Base-by-base conservation (phyloP, 2,888 invertebrate genomes). In the Lepidochrysops patricia region DNA sequence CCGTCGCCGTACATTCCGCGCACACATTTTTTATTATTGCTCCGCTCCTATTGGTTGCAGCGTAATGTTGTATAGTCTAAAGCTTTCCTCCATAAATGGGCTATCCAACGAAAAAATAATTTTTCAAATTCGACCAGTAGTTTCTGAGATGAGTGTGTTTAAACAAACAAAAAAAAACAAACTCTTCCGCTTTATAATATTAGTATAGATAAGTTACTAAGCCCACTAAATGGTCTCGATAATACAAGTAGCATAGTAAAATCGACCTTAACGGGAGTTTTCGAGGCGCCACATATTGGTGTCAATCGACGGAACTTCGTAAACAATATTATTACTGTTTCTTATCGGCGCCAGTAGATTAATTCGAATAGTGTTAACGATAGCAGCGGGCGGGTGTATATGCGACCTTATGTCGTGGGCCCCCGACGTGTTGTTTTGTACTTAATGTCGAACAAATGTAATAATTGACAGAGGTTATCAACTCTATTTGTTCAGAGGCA, bases 391-490 rank as follows among this genome's bases (percentile, higher is more conserved):
- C 62, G 37, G 23, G 63, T 67, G 64, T 69, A 62, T 37, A 66
- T 62, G 27, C 57, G 48, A 52, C 68, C 65, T 67, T 62, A 65
- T 56, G 37, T 54, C 61, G 60, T 61, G 68, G 68, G 67, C 65
- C 60, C 65, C 75, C 76, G 70, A 76, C 80, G 79, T 85, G 84
- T 86, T 87, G 83, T 87, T 87, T 82, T 86, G 83, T 84, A 85
- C 84, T 84, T 77, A 71, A 77, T 76, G 76, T 75, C 77, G 71
- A 77, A 77, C 75, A 78, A 77, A 80, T 76, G 76, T 77, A 76
- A 77, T 73, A 73, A 77, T 80, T 84, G 82, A 86, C 82, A 83
- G 79, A 82, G 84, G 87, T 84, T 88, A 87, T 87, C 87, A 68
- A 69, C 70, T 80, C 75, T 84, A 83, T 85, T 84, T 86, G 82